Conservation (phyloP, 2,113 vertebrate genomes). For the Callithrix jacchus region DNA sequence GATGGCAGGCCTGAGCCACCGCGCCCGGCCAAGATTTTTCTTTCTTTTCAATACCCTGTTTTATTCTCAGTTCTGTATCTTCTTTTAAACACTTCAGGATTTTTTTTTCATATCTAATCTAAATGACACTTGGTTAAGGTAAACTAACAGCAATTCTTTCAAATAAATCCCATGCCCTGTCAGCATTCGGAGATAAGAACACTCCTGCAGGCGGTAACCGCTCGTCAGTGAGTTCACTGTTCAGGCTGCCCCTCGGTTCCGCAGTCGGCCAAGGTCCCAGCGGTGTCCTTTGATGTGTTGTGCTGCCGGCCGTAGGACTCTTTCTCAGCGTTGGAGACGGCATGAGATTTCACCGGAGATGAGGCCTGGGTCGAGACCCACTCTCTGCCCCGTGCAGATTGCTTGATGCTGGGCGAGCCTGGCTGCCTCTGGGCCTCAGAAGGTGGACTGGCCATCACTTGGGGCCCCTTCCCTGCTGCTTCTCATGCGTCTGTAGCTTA, state of each 20-base stretch:
- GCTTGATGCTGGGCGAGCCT: accelerated
- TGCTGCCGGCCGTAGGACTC: accelerated
- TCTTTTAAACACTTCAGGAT: neutral
- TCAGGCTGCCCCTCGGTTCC: neutral
- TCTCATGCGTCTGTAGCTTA: neutral
- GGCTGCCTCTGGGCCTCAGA: neutral
- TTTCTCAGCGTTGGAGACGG: accelerated
- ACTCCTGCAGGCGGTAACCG: neutral
- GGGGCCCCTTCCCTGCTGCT: neutral
- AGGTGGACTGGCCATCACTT: accelerated
- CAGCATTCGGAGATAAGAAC: constrained; percentile 25
- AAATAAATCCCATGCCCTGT: neutral
- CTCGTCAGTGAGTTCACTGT: neutral
- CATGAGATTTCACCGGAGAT: accelerated
- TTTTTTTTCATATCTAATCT: constrained; percentile 27
- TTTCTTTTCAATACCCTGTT: neutral
- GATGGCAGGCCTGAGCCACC: neutral
- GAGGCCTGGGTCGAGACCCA: accelerated
- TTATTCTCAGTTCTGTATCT: neutral
- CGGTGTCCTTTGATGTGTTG: accelerated
- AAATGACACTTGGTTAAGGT: neutral
- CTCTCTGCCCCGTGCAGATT: accelerated
- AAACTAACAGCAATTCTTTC: neutral
- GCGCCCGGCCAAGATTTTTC: neutral
- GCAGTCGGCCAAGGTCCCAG: accelerated